Evolutionary conservation across 2,797 vertebrate genomes (phyloP).

Genomic region (Nannoperca obscura): DNA sequence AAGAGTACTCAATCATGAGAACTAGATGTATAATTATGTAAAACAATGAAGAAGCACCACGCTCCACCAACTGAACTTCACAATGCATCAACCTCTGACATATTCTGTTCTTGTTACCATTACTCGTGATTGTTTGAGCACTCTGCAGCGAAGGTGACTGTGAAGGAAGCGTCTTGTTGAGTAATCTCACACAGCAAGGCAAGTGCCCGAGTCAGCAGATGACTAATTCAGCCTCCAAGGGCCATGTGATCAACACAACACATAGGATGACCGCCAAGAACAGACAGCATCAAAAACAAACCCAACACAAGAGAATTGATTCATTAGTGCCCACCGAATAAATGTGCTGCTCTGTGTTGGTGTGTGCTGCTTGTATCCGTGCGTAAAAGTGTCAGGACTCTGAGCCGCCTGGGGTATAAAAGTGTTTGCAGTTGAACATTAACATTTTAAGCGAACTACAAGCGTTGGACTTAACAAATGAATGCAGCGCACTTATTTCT

Average conservation of each 20-base stretch:
- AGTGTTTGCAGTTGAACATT: background rate
- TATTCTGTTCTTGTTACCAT: background rate
- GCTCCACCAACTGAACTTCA: background rate
- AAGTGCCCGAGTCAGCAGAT: constrained; percentile 51
- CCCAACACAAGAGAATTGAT: constrained; percentile 1
- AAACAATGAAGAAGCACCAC: background rate
- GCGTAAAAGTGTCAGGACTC: background rate
- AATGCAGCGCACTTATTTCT: background rate
- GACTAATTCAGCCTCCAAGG: constrained; percentile 47
- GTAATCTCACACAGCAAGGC: constrained; percentile 33
- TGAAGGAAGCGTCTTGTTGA: constrained; percentile 44
- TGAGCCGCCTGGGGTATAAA: background rate
- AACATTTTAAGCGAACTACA: background rate
- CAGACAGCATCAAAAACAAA: constrained; percentile 39
- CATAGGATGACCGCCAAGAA: constrained; percentile 8
- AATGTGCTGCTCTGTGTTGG: constrained; percentile 21
- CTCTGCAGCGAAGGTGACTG: background rate
- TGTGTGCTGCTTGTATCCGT: background rate
- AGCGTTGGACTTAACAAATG: background rate
- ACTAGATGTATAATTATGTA: background rate
- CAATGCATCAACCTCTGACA: background rate
- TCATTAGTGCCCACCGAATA: constrained; percentile 13
- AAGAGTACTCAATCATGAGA: background rate
- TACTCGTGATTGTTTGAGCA: background rate
- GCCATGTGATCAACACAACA: constrained; percentile 46